These are phyloP conservation scores for Stomatorhinus ivindoensis DNA, from an alignment of 2,113 vertebrate species.

Conservation along the genomic window DNA sequence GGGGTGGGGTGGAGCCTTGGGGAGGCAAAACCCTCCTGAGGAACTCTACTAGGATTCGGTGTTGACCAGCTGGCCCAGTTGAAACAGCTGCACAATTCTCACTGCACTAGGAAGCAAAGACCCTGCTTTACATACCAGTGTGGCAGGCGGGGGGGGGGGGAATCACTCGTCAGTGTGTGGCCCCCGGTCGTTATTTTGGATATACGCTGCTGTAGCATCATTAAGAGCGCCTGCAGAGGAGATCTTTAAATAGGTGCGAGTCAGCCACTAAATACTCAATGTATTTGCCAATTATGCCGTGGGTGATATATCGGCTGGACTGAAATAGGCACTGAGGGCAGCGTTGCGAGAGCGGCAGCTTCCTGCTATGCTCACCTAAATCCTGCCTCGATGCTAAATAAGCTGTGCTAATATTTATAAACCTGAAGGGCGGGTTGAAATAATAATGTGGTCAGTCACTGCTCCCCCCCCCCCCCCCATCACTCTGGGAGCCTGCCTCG, in stretches of 20 bases:
- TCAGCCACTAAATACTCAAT: conserved; percentile 34
- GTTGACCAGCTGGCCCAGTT: background rate
- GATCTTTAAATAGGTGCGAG: conserved; percentile 37
- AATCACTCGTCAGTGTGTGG: conserved; percentile 30
- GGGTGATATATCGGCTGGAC: conserved; percentile 48
- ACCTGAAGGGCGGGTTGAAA: conserved; percentile 32
- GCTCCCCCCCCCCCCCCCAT: background rate
- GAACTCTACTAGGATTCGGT: background rate
- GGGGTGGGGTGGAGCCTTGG: background rate
- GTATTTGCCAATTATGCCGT: conserved; percentile 41
- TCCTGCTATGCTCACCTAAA: conserved; percentile 56
- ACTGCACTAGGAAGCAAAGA: background rate
- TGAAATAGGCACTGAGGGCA: conserved; percentile 51
- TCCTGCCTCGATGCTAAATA: conserved; percentile 72
- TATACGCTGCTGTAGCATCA: conserved; percentile 23
- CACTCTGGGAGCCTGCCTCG: background rate
- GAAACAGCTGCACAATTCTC: background rate
- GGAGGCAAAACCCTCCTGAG: background rate
- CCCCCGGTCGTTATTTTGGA: conserved; percentile 41
- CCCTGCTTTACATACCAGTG: background rate
- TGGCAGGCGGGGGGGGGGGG: background rate
- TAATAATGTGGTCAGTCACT: background rate
- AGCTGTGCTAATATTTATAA: conserved; percentile 69
- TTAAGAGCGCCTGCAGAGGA: conserved; percentile 33
- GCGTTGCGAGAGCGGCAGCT: conserved; percentile 36